These are phyloP conservation scores for Tenthredo notha DNA, from an alignment of 2,888 invertebrate genomes.

Conservation along the genomic window DNA sequence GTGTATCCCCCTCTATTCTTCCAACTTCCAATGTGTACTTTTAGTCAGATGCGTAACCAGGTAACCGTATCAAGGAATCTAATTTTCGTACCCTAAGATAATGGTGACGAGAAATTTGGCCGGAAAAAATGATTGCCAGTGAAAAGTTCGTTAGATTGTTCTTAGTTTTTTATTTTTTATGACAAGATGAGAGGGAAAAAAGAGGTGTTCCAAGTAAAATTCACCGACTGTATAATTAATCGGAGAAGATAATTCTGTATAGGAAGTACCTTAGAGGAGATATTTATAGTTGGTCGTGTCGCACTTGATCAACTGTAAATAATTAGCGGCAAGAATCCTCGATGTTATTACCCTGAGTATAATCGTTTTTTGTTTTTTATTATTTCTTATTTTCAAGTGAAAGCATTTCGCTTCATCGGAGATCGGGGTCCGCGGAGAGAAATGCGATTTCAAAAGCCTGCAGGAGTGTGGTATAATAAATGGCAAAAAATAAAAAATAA, in stretches of 20 bases:
- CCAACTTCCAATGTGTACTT: not conserved
- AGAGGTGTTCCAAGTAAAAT: not conserved
- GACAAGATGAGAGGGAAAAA: not conserved
- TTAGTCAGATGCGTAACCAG: slow-evolving; percentile 16
- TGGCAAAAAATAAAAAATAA: not conserved
- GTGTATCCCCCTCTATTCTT: not conserved
- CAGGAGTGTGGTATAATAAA: not conserved
- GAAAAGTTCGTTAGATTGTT: not conserved
- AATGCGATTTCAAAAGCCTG: slow-evolving; percentile 29
- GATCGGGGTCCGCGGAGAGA: slow-evolving; percentile 36
- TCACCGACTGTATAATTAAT: not conserved
- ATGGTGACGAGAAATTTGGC: slow-evolving; percentile 13
- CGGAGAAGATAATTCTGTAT: not conserved
- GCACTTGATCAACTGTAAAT: slow-evolving; percentile 16
- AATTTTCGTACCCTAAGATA: not conserved
- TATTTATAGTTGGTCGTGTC: not conserved
- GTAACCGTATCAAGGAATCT: slow-evolving; percentile 27
- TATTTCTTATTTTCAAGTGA: slow-evolving; percentile 6
- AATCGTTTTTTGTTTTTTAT: not conserved
- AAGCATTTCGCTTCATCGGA: slow-evolving; percentile 47
- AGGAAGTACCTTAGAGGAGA: not conserved
- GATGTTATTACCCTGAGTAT: not conserved
- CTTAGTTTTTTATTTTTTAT: not conserved
- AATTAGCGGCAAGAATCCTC: not conserved
- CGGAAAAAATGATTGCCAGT: not conserved